Evolutionary conservation across 2,888 invertebrate genomes (phyloP), one percentile per base, ranked within the genome.

Genomic region (Cephalotes varians): DNA sequence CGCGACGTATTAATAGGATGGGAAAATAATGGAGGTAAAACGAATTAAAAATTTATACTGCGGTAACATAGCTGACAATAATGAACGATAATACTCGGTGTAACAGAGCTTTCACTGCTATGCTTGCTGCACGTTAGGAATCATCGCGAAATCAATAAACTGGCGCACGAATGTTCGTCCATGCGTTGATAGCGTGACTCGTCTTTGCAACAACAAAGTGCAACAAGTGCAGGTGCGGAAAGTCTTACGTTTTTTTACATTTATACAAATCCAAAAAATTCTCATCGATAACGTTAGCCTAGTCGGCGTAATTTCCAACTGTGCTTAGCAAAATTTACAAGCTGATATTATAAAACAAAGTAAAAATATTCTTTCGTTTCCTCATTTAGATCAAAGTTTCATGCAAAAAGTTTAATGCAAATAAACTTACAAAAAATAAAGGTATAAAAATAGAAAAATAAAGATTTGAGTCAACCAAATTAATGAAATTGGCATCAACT

Each of bases 141-240:
- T 71, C 77, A 65, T 67, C 44, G 40, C 10, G 25, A 18, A 76
- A 76, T 84, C 81, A 69, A 81, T 84, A 83, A 82, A 83, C 62
- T 74, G 51, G 51, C 25, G 31, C 49, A 49, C 56, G 54, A 58
- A 72, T 12, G 40, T 51, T 56, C 65, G 40, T 47, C 25, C 73
- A 74, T 54, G 62, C 64, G 37, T 65, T 44, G 31, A 37, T 65
- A 71, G 65, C 71, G 64, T 67, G 64, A 83, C 67, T 72, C 34
- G 56, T 65, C 58, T 51, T 58, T 65, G 47, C 34, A 31, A 74
- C 51, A 65, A 18, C 15, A 40, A 81, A 54, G 49, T 73, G 83
- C 83, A 87, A 87, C 83, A 87, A 85, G 83, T 87, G 65, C 47
- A 69, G 69, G 18, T 60, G 18, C 18, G 37, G 62, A 69, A 34